Conservation (phyloP, 2,113 vertebrate genomes). For the Nothocercus nigrocapillus region DNA sequence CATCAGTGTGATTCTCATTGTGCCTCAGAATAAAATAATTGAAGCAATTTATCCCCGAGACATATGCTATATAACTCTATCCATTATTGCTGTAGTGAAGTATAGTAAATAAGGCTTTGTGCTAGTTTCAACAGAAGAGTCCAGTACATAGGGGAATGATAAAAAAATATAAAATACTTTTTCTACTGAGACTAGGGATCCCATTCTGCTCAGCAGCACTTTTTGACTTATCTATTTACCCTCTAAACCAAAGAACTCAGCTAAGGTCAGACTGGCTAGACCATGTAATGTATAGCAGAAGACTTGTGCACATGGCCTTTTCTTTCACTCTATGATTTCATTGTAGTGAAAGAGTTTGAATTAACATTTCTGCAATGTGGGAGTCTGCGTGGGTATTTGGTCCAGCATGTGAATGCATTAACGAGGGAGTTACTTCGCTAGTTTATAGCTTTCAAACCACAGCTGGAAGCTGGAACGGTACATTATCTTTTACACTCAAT, state of each 20-base stretch:
- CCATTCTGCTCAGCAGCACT: background rate
- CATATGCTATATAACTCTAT: conserved; percentile 43
- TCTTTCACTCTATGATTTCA: background rate
- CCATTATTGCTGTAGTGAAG: conserved; percentile 20
- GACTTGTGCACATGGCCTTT: background rate
- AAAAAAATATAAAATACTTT: background rate
- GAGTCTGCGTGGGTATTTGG: background rate
- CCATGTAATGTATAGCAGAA: background rate
- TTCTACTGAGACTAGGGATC: background rate
- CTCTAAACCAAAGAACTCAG: background rate
- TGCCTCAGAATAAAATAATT: conserved; percentile 69
- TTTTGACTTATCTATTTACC: background rate
- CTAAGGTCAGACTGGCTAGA: background rate
- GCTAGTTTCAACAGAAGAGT: background rate
- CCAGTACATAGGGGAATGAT: background rate
- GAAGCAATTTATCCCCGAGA: conserved; percentile 67
- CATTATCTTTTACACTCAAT: background rate
- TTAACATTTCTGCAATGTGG: background rate
- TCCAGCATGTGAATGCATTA: background rate
- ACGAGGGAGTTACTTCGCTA: background rate
- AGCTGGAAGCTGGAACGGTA: background rate
- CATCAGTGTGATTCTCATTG: conserved; percentile 11
- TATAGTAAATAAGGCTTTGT: conserved; percentile 9
- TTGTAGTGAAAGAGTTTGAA: background rate
- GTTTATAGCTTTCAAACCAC: background rate